Base-by-base conservation (phyloP, 2,113 vertebrate genomes). In the Xyliphius kryptos region DNA sequence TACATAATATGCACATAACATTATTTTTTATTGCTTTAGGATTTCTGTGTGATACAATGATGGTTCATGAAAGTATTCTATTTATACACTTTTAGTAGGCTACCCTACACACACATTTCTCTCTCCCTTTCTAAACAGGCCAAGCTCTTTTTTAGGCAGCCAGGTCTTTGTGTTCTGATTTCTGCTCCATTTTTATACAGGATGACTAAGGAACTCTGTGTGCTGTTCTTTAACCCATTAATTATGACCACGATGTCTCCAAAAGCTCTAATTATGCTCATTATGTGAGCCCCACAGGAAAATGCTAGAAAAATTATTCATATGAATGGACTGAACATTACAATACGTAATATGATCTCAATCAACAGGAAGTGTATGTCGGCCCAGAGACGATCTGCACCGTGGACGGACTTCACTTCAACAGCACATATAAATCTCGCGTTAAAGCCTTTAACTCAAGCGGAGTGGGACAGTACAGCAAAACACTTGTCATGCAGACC, bases 301-400 rank as follows among this genome's bases (percentile, higher is more conserved):
- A n/a, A n/a, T n/a, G n/a, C n/a, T n/a, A n/a, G n/a, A n/a, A n/a
- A n/a, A n/a, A n/a, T n/a, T n/a, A n/a, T n/a, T n/a, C n/a, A n/a
- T n/a, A n/a, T n/a, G n/a, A n/a, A n/a, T n/a, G n/a, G n/a, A n/a
- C n/a, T n/a, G n/a, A n/a, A n/a, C n/a, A n/a, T n/a, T n/a, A n/a
- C n/a, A n/a, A n/a, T n/a, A n/a, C n/a, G n/a, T n/a, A n/a, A n/a
- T n/a, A n/a, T n/a, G n/a, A n/a, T n/a, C n/a, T n/a, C n/a, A n/a
- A 15, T 60, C 67, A 52, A 13, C 80, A 98, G 96, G 96, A 99
- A 78, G 96, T 99, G 38, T 99, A 98, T 1, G 95, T 99, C 62
- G 96, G 96, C 19, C 90, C 91, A 68, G 96, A 99, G 84, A 97
- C 91, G 59, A 97, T 99, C 89, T 99, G 96, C 86, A 99, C 96